Evolutionary conservation across 2,888 invertebrate genomes (phyloP), one percentile per base, ranked within the genome.

Genomic region (Leptinotarsa peninsularis): DNA sequence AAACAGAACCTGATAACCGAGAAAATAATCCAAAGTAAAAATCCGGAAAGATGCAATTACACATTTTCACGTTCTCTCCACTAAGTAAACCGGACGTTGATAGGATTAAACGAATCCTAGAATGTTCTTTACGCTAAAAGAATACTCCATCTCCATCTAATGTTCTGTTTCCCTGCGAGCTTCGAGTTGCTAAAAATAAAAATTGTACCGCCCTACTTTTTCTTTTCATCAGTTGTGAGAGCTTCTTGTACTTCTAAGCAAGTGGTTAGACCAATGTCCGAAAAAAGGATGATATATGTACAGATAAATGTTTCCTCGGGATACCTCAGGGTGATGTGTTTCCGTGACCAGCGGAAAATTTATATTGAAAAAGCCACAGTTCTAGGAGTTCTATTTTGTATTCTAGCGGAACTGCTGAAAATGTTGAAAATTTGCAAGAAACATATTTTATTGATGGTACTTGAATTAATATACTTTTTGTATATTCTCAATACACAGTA

Each of bases 161-260:
- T 43, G 43, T 63, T 43, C 27, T 7, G 63, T 63, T 43, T 43
- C 17, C 43, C 15, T 33, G 15, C 27, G 27, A 27, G 60, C 63
- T 63, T 15, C 63, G 33, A 10, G 33, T 33, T 27, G 27, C 63
- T 50, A 50, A 50, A 68, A 68, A 68, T 23, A 68, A 27, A 21
- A 68, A 52, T 52, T 68, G 54, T 27, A 52, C 17, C 49, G 27
- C 54, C 33, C 50, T 50, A 50, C 33, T 52, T 68, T 68, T 68
- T 23, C 18, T 23, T 68, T 54, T 68, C 68, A 68, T 68, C 52
- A 27, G 21, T 54, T n/a, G 33, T 52, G 52, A 68, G 54, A 52
- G 68, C 68, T 68, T 68, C 68, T 68, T 54, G 68, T 54, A 68
- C 23, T 68, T 68, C n/a, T 63, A 5, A 43, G 33, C 17, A 33